Percentiles rank a stretch among this genome's conserved stretches.
Evolutionary conservation across 2,888 invertebrate species (phyloP).

Genomic region (Harpagoxenus sublaevis): DNA sequence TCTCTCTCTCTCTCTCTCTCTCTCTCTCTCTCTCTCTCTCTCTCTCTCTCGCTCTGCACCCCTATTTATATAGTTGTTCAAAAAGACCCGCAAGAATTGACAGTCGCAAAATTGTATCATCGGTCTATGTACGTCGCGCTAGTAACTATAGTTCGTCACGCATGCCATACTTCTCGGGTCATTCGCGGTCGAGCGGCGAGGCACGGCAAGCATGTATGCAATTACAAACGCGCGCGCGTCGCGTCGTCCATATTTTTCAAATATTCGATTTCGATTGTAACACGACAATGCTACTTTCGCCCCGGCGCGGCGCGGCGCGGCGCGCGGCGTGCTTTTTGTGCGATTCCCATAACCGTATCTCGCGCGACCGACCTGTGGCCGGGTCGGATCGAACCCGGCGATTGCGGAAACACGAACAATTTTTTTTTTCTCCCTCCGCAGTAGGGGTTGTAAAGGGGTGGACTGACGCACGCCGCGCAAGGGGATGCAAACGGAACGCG

Average conservation of each 20-base stretch:
- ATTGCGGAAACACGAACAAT: constrained; percentile 11
- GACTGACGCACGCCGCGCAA: not conserved
- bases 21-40: no score
- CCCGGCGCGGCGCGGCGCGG: not conserved
- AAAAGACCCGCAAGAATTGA: not conserved
- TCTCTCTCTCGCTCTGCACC: not conserved
- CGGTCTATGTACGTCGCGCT: not conserved
- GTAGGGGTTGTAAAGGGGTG: not conserved
- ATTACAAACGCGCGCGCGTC: constrained; percentile 23
- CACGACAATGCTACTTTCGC: constrained; percentile 51
- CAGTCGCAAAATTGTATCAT: not conserved
- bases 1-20: not conserved
- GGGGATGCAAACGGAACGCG: not conserved
- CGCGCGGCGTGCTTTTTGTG: constrained; percentile 21
- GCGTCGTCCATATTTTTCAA: constrained; percentile 39
- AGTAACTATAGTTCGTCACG: not conserved
- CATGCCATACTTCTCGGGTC: not conserved
- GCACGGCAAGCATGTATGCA: constrained; percentile 11
- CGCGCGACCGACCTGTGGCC: not conserved
- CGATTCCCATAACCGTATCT: constrained; percentile 28
- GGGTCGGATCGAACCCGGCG: not conserved
- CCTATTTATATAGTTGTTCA: not conserved
- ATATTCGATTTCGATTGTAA: constrained; percentile 52
- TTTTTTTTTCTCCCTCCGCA: constrained; percentile 15
- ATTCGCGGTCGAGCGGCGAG: not conserved